Base-by-base conservation (phyloP, 2,888 invertebrate genomes). In the Linyphia triangularis region DNA sequence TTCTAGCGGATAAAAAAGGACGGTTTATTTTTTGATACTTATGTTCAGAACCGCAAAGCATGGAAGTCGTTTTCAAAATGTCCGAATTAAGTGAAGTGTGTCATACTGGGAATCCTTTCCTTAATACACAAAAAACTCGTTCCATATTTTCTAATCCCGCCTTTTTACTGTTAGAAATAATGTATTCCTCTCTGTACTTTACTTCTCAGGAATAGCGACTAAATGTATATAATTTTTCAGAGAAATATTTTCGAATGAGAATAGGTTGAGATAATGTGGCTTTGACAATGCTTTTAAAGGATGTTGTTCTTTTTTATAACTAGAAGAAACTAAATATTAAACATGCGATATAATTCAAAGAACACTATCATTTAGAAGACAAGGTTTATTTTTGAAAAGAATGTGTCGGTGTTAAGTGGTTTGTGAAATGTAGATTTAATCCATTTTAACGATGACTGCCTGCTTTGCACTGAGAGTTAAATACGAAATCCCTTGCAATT, bases 51-150 rank as follows among this genome's bases (percentile, higher is more conserved):
- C 19, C 22, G 10, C n/a, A 33, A 61, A 43, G 24, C 24, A 24
- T 26, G 13, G 43, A 24, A 22, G 70, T 70, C 43, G 33, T 70
- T 70, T 43, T 40, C 16, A 24, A 16, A 70, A 70, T 70, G 43
- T 40, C 43, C 43, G 43, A 24, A 43, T 40, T 70, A 43, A 40
- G 26, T 43, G 43, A 26, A 26, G 43, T 26, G 43, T 43, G 16
- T 9, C 43, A 43, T 43, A 43, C 43, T 43, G 43, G 43, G 16
- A 43, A 43, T 43, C 43, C 13, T 16, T 9, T 43, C 43, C 43
- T 43, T 16, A 43, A 43, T 43, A 43, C 43, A 43, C 7, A 43
- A 43, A 43, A n/a, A n/a, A n/a, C 43, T 2, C 13, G 26, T 24
- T 5, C 22, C 61, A 26, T 61, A 10, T 22, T 57, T 22, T 57